Conservation (phyloP, 2,113 vertebrate genomes). For the Phalacrocorax aristotelis region DNA sequence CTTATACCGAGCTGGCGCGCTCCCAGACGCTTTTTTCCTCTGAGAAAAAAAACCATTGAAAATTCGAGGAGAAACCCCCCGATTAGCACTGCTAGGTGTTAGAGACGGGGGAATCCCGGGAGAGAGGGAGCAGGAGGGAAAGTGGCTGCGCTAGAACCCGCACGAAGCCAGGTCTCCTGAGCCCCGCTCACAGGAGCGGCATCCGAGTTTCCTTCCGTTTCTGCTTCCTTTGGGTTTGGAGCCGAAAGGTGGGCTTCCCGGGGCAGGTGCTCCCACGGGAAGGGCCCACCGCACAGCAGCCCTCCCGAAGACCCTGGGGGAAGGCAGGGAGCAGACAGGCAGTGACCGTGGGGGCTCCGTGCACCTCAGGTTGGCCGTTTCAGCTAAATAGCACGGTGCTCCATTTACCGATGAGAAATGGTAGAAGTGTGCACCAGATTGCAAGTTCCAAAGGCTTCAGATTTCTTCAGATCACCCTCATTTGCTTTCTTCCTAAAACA, state of each 20-base stretch:
- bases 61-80: not conserved
- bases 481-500: not conserved
- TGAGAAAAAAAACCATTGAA: not conserved
- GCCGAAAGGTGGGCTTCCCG: not conserved
- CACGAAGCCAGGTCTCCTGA: rapidly evolving
- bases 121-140: not conserved
- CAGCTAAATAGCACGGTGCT: not conserved
- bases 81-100: rapidly evolving
- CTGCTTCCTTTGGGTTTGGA: not conserved
- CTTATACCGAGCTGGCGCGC: rapidly evolving
- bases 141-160: not conserved
- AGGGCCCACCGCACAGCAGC: rapidly evolving
- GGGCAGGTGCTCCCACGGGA: not conserved
- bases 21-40: rapidly evolving
- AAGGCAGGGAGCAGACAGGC: not conserved
- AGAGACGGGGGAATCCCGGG: not conserved
- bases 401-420: not conserved
- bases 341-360: rapidly evolving
- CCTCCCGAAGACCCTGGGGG: not conserved
- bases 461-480: not conserved
- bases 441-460: not conserved
- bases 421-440: not conserved
- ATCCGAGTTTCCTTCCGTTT: rapidly evolving
- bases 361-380: not conserved
- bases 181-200: rapidly evolving